phyloP scores from a whole-genome alignment of 2,113 vertebrate species.

The Cavia aperea region DNA sequence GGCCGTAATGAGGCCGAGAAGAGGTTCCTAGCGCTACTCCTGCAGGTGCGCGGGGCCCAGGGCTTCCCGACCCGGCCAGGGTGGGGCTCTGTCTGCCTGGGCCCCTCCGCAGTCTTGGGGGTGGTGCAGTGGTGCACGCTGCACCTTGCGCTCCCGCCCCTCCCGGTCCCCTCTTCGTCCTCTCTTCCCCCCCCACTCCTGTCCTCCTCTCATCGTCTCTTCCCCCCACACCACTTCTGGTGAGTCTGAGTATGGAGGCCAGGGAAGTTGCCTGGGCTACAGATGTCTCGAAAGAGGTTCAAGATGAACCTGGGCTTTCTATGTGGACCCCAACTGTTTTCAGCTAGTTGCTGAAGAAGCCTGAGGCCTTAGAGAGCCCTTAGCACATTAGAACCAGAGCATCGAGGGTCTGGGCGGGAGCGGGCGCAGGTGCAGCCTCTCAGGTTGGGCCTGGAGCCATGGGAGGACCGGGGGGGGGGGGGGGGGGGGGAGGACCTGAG shows the following conservation, averaged over 20 bases:
- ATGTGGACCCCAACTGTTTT: background rate
- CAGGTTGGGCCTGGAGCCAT: background rate
- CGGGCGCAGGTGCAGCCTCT: background rate
- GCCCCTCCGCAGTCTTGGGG: background rate
- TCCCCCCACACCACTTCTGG: background rate
- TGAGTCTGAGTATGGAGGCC: background rate
- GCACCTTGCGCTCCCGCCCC: fast-evolving
- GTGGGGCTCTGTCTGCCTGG: background rate
- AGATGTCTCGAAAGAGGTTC: background rate
- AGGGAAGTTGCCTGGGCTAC: background rate
- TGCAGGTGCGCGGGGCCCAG: slow-evolving; percentile 75
- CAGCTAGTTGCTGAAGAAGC: background rate
- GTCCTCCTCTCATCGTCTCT: fast-evolving
- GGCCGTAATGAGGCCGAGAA: slow-evolving; percentile 92
- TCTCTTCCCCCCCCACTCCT: background rate
- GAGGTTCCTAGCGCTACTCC: slow-evolving; percentile 79
- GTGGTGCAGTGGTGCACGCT: background rate
- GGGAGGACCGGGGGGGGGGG: too few relatives aligned
- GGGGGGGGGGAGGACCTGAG: background rate
- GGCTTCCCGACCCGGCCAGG: background rate
- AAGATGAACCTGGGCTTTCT: background rate
- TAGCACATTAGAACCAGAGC: background rate
- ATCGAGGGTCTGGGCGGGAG: background rate
- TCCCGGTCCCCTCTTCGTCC: fast-evolving
- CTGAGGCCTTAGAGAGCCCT: background rate